phyloP scores from a whole-genome alignment of 2,888 invertebrate genomes.

The Uropetala carovei region DNA sequence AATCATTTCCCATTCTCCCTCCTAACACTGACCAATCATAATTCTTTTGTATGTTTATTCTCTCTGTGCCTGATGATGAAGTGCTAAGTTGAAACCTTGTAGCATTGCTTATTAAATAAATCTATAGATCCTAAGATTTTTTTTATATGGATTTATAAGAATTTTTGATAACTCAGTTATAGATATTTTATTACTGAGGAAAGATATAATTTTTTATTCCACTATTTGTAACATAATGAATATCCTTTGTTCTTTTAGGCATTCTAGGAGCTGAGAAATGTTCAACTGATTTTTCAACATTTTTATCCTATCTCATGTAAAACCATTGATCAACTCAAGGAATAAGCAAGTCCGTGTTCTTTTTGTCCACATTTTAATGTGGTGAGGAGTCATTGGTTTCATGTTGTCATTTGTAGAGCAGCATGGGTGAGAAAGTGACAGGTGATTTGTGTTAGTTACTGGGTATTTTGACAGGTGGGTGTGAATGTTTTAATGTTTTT shows the following conservation, averaged over 20 bases:
- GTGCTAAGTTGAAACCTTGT: too few relatives aligned
- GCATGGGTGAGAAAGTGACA: background rate
- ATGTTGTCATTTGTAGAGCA: background rate
- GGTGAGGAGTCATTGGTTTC: background rate
- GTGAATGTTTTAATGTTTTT: conserved; percentile 26
- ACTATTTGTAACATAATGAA: background rate
- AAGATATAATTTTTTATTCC: background rate
- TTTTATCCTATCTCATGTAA: conserved; percentile 12
- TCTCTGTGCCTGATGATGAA: too few relatives aligned
- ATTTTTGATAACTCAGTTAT: background rate
- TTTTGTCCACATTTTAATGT: background rate
- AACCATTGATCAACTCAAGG: background rate
- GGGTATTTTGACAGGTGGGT: conserved; percentile 36
- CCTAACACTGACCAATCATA: too few relatives aligned
- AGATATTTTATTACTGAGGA: background rate
- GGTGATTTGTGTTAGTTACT: conserved; percentile 47
- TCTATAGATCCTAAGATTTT: too few relatives aligned
- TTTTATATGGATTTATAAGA: too few relatives aligned
- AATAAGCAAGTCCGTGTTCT: conserved; percentile 3
- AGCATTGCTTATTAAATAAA: too few relatives aligned
- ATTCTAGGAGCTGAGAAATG: conserved; percentile 50
- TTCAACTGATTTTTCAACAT: background rate
- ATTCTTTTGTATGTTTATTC: too few relatives aligned
- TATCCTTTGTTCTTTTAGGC: background rate
- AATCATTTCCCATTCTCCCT: too few relatives aligned